Percentiles rank a stretch among this genome's conserved stretches.
Conservation (phyloP, 1,140 invertebrate genomes). For the Dinothrombium tinctorium region DNA sequence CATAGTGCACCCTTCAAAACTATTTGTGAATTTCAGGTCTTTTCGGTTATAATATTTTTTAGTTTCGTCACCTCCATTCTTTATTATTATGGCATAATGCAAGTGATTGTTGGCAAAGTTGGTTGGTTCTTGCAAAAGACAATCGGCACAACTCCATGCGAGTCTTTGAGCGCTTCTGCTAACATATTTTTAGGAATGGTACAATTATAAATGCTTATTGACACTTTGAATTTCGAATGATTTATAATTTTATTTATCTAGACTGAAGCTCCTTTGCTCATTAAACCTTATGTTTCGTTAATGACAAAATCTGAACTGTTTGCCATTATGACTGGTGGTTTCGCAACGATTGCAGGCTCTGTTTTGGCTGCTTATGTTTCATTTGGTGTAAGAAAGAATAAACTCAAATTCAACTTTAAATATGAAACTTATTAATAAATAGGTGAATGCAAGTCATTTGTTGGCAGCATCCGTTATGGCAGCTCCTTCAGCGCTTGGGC, state of each 20-base stretch:
- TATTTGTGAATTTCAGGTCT: conserved; percentile 27
- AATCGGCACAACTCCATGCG: conserved; percentile 65
- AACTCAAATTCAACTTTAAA: not conserved
- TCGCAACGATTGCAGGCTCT: conserved; percentile 79
- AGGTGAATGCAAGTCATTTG: conserved; percentile 24
- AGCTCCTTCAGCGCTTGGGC: conserved; percentile 66
- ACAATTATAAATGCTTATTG: conserved; percentile 1
- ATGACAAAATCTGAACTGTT: conserved; percentile 76
- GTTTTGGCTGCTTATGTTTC: conserved; percentile 73
- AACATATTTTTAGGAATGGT: conserved; percentile 78
- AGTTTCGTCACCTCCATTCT: conserved; percentile 62
- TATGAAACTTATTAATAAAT: not conserved
- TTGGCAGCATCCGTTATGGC: conserved; percentile 86
- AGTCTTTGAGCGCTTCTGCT: conserved; percentile 66
- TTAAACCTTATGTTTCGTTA: conserved; percentile 53
- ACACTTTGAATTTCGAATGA: not conserved
- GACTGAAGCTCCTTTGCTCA: conserved; percentile 68
- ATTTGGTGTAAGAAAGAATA: conserved; percentile 44
- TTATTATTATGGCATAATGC: conserved; percentile 66
- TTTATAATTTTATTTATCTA: conserved; percentile 19
- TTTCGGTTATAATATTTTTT: conserved; percentile 74
- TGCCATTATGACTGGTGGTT: conserved; percentile 74
- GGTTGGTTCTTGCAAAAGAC: conserved; percentile 44
- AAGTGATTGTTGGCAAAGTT: conserved; percentile 56
- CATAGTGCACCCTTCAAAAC: not conserved